Evolutionary conservation across 2,888 invertebrate genomes (phyloP), one percentile per base, ranked within the genome.

Genomic region (Reticulitermes lucifugus): DNA sequence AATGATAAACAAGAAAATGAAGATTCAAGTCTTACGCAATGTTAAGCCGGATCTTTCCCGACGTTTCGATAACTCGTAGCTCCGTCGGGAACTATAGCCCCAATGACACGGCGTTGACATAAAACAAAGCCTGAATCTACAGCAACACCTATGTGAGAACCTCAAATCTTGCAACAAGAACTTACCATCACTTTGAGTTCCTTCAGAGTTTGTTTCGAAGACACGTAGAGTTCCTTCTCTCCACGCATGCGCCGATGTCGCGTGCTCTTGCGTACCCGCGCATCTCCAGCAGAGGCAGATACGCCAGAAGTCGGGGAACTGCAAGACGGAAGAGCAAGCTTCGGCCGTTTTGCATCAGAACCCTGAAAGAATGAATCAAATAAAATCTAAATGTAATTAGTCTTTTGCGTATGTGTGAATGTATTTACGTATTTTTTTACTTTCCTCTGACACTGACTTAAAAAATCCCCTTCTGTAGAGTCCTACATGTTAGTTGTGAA

Each of bases 101-200:
- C 35, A 35, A 4, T 35, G 35, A 35, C 35, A 35, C 35, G 35
- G 4, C 35, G 35, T 35, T 35, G 4, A 35, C 35, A 35, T 35
- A 35, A 35, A 35, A 4, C 35, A 35, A 35, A 4, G 1, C 35
- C 4, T 35, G 35, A 35, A 35, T 35, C 35, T 35, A 35, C 35
- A 35, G 35, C 35, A 35, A 35, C 35, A 35, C 35, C 35, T 35
- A 0, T 3, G 35, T 35, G 3, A 35, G 3, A 35, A 35, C 35
- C 3, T 35, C 35, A 35, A 35, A 35, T 4, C 35, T 35, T 35
- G 55, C 14, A 55, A 18, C 18, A 55, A 18, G 14, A 55, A 85
- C 85, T 87, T 87, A 91, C 91, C 89, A 89, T 87, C 14, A 91
- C 87, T 87, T 91, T 92, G 29, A 92, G 88, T 70, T 91, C 90